Percentiles rank a stretch among this genome's conserved stretches.
These are phyloP conservation scores for Peromyscus aztecus DNA, from an alignment of 2,797 vertebrate genomes.

Conservation along the genomic window DNA sequence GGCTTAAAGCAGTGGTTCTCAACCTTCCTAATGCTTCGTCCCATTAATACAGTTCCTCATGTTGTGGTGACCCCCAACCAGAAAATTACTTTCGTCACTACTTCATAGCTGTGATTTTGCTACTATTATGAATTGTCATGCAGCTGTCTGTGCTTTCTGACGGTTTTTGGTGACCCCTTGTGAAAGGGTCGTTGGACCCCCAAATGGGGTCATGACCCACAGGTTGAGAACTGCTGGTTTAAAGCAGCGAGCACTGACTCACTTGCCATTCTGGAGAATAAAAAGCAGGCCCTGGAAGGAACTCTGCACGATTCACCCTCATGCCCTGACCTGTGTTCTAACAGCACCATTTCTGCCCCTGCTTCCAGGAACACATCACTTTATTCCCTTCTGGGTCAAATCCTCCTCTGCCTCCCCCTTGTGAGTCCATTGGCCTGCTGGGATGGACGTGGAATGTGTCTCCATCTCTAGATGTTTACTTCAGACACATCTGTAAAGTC, in stretches of 20 bases:
- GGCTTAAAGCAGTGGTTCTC: not conserved
- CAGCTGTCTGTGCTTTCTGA: not conserved
- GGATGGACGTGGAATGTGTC: not conserved
- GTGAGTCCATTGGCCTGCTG: not conserved
- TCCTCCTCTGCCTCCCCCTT: not conserved
- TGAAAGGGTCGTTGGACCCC: not conserved
- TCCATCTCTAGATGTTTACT: not conserved
- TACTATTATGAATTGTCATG: not conserved
- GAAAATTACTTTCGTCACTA: not conserved
- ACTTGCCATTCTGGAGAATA: not conserved
- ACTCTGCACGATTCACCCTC: not conserved
- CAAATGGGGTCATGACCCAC: not conserved
- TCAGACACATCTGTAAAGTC: not conserved
- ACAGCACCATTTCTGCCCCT: too few species aligned
- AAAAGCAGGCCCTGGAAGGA: not conserved
- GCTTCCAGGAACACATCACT: not conserved
- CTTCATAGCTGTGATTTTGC: not conserved
- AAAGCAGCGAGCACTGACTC: not conserved
- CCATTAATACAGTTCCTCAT: not conserved
- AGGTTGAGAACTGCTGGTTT: not conserved
- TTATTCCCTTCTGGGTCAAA: not conserved
- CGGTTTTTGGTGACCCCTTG: not conserved
- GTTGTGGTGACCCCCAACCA: not conserved
- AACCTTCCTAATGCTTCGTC: not conserved
- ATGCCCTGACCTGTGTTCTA: rapidly evolving